Base-by-base conservation (phyloP, 2,888 invertebrate genomes). In the Acleris literana region DNA sequence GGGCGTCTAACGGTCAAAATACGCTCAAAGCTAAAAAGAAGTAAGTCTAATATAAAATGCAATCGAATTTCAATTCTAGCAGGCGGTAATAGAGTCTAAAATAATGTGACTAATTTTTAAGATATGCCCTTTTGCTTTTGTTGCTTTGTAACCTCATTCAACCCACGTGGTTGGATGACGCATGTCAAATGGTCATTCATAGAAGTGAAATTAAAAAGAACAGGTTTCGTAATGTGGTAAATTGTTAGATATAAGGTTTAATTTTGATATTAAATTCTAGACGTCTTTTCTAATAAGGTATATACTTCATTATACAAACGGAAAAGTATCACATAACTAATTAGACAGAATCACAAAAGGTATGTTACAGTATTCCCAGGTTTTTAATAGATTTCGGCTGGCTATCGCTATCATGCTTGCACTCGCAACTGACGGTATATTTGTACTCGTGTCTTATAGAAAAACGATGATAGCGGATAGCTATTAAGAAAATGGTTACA, bases 161-260 rank as follows among this genome's bases (percentile, higher is more conserved):
- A 22, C 55, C 55, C 55, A 55, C 55, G 22, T 55, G 33, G 55
- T 43, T 39, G 1, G n/a, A 29, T 39, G 39, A n/a, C 11, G 13
- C 17, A 54, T 39, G 54, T 39, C 39, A 39, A 54, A 54, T 39
- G 55, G 16, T 20, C 55, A 43, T 55, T 43, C 55, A 22, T 54
- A 16, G 46, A 46, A 46, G 46, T 46, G 46, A 46, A 46, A 17
- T 46, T 46, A 33, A 33, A n/a, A 16, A 46, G 1, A 46, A 46
- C 46, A 2, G 1, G 46, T n/a, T 46, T n/a, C 3, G 46, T n/a
- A 17, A 46, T 46, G 17, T n/a, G 44, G 44, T 33, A 33, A 1
- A 33, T 33, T 33, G 11, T n/a, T 44, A 16, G 13, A 44, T 0
- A 44, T n/a, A 43, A 44, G 0, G n/a, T 39, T 39, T 39, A 3